phyloP scores from a whole-genome alignment of 2,888 invertebrate genomes.

The Dryococelus australis region DNA sequence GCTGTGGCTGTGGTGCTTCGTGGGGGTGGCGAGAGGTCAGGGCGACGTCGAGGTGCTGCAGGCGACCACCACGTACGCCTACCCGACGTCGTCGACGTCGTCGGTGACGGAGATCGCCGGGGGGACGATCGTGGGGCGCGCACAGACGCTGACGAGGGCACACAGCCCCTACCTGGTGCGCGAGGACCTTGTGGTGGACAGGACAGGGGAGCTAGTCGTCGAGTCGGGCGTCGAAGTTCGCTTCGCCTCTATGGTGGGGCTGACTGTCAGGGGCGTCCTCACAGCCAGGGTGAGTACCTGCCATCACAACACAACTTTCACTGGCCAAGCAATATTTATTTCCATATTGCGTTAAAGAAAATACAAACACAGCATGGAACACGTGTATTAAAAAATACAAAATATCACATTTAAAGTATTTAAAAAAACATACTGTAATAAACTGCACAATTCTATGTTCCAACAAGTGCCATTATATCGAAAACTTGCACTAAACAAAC shows the following conservation, averaged over 20 bases:
- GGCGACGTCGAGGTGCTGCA: conserved; percentile 33
- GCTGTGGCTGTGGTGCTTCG: conserved; percentile 5
- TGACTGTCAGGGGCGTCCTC: conserved; percentile 90
- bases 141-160: conserved; percentile 63
- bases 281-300: conserved; percentile 81
- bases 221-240: conserved; percentile 90
- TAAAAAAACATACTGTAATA: too few species aligned
- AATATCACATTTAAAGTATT: too few species aligned
- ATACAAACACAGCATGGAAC: too few species aligned
- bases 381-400: too few species aligned
- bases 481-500: too few species aligned
- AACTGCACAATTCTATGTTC: too few species aligned
- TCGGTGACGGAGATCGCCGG: conserved; percentile 39
- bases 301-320: too few species aligned
- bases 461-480: too few species aligned
- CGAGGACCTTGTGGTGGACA: conserved; percentile 81
- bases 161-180: conserved; percentile 78
- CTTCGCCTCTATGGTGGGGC: conserved; percentile 91
- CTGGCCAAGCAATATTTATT: too few species aligned
- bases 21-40: conserved; percentile 20
- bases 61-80: conserved; percentile 18
- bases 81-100: background rate
- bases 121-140: conserved; percentile 68
- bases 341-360: too few species aligned
- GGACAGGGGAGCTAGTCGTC: conserved; percentile 80